These are phyloP conservation scores for Tachuris rubrigastra DNA, from an alignment of 2,113 vertebrate species.

Conservation along the genomic window DNA sequence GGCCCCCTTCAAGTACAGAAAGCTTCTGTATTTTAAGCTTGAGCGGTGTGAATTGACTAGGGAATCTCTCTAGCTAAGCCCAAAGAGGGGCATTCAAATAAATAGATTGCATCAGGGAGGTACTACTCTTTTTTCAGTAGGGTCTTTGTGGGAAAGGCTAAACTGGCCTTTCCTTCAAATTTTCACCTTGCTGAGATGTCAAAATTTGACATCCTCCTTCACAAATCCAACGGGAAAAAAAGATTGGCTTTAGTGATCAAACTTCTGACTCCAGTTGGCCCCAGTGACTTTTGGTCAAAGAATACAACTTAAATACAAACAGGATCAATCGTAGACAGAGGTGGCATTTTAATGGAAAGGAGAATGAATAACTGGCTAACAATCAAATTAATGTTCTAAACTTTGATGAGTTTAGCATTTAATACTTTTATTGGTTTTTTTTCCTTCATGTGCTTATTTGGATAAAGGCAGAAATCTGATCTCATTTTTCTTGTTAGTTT, in stretches of 20 bases:
- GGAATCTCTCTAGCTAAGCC: not conserved
- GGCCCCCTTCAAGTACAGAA: rapidly evolving
- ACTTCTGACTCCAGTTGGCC: not conserved
- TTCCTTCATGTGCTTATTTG: not conserved
- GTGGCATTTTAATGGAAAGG: not conserved
- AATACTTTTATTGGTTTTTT: not conserved
- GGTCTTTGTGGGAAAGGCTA: not conserved
- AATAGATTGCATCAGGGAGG: not conserved
- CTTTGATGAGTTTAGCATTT: not conserved
- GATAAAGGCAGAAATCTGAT: not conserved
- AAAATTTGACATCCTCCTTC: not conserved
- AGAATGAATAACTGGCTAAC: not conserved
- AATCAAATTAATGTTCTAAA: not conserved
- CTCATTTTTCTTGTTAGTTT: not conserved
- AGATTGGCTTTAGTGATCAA: not conserved
- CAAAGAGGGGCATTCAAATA: not conserved
- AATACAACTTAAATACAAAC: not conserved
- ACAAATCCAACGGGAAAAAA: not conserved
- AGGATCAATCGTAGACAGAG: not conserved
- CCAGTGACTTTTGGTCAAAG: not conserved
- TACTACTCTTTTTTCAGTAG: not conserved
- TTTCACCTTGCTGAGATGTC: not conserved
- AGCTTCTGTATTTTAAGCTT: not conserved
- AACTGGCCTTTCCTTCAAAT: not conserved
- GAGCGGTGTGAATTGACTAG: not conserved